Conservation (phyloP, 2,888 invertebrate species). For the Gasteruption jaculator region DNA sequence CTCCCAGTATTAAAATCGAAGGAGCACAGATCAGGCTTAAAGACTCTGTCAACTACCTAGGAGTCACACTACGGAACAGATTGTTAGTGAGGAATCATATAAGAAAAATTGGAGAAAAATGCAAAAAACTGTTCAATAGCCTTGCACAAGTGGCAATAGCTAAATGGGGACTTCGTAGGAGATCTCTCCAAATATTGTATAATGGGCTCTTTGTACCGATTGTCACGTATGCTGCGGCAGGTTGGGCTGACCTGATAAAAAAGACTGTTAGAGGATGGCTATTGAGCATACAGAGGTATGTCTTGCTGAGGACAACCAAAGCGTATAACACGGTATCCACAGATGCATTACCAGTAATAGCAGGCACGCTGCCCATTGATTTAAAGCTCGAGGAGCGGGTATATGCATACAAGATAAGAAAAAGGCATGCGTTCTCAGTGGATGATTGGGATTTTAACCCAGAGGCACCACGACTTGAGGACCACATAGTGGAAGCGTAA, state of each 20-base stretch:
- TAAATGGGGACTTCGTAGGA: slow-evolving; percentile 3
- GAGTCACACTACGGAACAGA: neutral
- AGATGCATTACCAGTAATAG: too few species aligned
- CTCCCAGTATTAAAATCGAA: neutral
- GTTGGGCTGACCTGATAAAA: neutral
- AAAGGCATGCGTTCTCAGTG: too few species aligned
- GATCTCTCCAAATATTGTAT: neutral
- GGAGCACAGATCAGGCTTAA: neutral
- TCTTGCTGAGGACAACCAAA: neutral
- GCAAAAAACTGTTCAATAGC: neutral
- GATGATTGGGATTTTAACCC: too few species aligned
- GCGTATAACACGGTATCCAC: too few species aligned
- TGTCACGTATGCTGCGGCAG: too few species aligned
- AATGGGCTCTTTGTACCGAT: slow-evolving; percentile 1
- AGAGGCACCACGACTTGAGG: too few species aligned
- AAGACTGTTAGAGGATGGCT: neutral
- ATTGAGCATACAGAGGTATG: neutral
- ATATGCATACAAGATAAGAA: too few species aligned
- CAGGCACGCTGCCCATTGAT: neutral
- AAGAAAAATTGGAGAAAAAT: neutral
- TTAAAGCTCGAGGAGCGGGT: neutral
- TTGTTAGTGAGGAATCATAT: neutral
- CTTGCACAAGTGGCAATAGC: neutral
- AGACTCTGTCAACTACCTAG: neutral
- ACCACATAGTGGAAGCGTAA: too few species aligned